These are phyloP conservation scores for Danaus plexippus DNA, from an alignment of 1,140 invertebrate genomes.

Conservation along the genomic window DNA sequence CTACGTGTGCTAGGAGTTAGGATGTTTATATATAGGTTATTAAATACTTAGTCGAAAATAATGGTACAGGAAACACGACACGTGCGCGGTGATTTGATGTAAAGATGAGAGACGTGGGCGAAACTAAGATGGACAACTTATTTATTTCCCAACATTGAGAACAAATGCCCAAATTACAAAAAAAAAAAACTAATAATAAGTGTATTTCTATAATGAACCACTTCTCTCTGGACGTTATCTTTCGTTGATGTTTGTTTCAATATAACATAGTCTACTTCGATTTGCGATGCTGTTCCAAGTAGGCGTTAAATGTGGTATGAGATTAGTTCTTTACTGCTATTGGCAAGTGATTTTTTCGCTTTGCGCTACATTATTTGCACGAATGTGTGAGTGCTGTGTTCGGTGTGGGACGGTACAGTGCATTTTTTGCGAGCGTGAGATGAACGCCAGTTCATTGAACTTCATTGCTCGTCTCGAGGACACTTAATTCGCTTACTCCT, in stretches of 20 bases:
- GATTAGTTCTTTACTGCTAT: constrained; percentile 15
- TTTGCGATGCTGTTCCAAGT: constrained; percentile 1
- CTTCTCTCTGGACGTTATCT: no score
- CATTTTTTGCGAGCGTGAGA: constrained; percentile 67
- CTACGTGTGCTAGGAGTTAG: no score
- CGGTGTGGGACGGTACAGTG: constrained; percentile 61
- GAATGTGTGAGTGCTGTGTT: constrained; percentile 55
- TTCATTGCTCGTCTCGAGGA: constrained; percentile 54
- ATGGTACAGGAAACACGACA: constrained; percentile 56
- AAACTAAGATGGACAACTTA: constrained; percentile 40
- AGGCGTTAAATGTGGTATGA: constrained; percentile 22
- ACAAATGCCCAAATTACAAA: no score
- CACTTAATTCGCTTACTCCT: constrained; percentile 58
- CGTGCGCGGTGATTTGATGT: constrained; percentile 58
- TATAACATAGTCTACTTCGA: no score
- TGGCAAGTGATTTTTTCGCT: constrained; percentile 20
- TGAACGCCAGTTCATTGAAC: constrained; percentile 60
- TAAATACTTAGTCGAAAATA: constrained; percentile 25
- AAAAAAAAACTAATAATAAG: no score
- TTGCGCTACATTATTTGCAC: constrained; percentile 21
- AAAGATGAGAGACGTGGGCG: constrained; percentile 59
- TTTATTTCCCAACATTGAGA: constrained; percentile 40
- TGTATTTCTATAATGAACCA: no score
- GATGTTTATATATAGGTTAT: no score
- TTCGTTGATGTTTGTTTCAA: no score